Conservation (phyloP, 1,140 invertebrate species). For the Eciton burchellii region DNA sequence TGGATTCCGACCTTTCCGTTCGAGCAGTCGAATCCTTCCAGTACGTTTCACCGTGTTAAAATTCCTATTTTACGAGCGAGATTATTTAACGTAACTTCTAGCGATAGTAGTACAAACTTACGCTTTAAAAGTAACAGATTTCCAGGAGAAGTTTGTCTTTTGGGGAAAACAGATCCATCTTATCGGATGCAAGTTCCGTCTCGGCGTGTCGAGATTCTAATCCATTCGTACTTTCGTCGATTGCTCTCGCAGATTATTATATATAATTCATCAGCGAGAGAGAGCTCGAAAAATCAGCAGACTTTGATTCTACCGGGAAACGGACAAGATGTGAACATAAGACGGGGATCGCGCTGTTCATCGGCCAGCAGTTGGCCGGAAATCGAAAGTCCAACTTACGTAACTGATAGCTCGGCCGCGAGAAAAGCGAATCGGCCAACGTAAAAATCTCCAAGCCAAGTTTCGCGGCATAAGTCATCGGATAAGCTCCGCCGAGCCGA, state of each 20-base stretch:
- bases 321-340: slow-evolving; percentile 27
- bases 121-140: not conserved
- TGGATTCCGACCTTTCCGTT: not conserved
- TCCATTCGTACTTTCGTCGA: not conserved
- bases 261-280: not conserved
- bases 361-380: slow-evolving; percentile 10
- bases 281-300: not conserved
- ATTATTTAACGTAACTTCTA: not conserved
- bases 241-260: not conserved
- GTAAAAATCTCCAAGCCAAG: slow-evolving; percentile 63
- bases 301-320: not conserved
- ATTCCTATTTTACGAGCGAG: not conserved
- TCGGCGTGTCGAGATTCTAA: not conserved
- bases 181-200: not conserved
- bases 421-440: slow-evolving; percentile 57
- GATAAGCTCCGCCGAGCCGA: slow-evolving; percentile 55
- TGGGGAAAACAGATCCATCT: not conserved
- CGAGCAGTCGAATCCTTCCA: no score
- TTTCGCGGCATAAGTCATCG: slow-evolving; percentile 62
- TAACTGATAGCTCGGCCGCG: slow-evolving; percentile 26
- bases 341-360: slow-evolving; percentile 18
- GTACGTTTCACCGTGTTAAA: no score
- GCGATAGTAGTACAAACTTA: not conserved
- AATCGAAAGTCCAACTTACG: slow-evolving; percentile 42
- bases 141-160: not conserved